Evolutionary conservation across 1,140 invertebrate genomes (phyloP), one percentile per base, ranked within the genome.

Genomic region (Macrosteles quadrilineatus): DNA sequence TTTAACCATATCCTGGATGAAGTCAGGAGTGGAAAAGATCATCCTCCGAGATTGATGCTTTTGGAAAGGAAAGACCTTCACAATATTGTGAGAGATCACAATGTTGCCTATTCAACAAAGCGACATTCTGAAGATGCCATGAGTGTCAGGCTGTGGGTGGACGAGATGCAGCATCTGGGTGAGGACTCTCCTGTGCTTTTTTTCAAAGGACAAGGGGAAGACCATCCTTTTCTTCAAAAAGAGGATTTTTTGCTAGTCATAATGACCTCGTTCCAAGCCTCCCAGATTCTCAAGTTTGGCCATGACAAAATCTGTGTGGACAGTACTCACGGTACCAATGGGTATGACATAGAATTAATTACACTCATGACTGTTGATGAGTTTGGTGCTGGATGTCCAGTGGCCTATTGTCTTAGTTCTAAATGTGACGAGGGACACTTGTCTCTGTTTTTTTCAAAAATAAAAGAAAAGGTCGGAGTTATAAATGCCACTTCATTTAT

Each of bases 241-340:
- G 67, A 57, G n/a, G 67, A 68, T 29, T 68, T 68, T 31, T 12
- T 68, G 17, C 67, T 68, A 1, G 29, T 57, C 2, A 1, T 68
- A 17, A 68, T 68, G 67, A 68, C 40, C 47, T n/a, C n/a, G n/a
- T n/a, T n/a, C n/a, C n/a, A n/a, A n/a, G n/a, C n/a, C n/a, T n/a
- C n/a, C n/a, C n/a, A 30, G 36, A 27, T 68, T 1, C 2, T 9
- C 2, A 67, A 68, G 29, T 68, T 62, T 55, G 67, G 25, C 23
- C 3, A 30, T n/a, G 47, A 68, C 43, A 27, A 50, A 57, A 66
- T 68, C 4, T 68, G 67, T 50, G 29, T 68, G 9, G 67, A 68
- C 53, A 9, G 19, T 27, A 68, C 67, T 6, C 67, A 68, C 19
- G 67, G 67, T 4, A 62, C 47, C 17, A 55, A 57, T 55, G n/a